These are phyloP conservation scores for Numenius phaeopus DNA, from an alignment of 2,797 vertebrate species.

Conservation along the genomic window DNA sequence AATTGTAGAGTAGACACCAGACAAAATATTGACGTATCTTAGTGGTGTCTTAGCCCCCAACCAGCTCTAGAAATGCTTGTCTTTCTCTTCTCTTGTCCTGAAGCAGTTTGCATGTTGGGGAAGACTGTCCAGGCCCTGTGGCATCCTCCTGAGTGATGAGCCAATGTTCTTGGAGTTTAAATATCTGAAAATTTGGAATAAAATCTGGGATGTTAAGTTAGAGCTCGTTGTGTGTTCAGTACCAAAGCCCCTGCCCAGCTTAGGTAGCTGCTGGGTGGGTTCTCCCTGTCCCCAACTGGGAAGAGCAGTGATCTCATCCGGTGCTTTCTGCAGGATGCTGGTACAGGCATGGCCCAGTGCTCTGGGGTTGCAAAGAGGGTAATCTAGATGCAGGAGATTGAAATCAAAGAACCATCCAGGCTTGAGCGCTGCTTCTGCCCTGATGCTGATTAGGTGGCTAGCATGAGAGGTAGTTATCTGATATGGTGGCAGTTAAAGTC, in stretches of 20 bases:
- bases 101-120: background rate
- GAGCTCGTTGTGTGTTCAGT: accelerated
- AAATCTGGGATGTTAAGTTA: background rate
- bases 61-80: background rate
- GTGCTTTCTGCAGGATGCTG: background rate
- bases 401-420: background rate
- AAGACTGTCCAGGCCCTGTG: background rate
- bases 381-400: background rate
- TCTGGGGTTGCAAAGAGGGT: background rate
- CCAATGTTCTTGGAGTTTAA: background rate
- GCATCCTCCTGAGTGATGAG: background rate
- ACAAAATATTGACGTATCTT: accelerated
- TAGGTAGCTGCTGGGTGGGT: background rate
- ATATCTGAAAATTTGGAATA: background rate
- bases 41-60: background rate
- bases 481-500: background rate
- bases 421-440: background rate
- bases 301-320: background rate
- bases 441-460: background rate
- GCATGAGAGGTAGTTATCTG: background rate
- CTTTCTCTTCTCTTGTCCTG: background rate
- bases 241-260: background rate
- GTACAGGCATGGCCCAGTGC: background rate
- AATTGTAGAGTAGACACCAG: background rate
- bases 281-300: background rate